phyloP scores from a whole-genome alignment of 2,797 vertebrate species.

The Chaetophractus vellerosus region DNA sequence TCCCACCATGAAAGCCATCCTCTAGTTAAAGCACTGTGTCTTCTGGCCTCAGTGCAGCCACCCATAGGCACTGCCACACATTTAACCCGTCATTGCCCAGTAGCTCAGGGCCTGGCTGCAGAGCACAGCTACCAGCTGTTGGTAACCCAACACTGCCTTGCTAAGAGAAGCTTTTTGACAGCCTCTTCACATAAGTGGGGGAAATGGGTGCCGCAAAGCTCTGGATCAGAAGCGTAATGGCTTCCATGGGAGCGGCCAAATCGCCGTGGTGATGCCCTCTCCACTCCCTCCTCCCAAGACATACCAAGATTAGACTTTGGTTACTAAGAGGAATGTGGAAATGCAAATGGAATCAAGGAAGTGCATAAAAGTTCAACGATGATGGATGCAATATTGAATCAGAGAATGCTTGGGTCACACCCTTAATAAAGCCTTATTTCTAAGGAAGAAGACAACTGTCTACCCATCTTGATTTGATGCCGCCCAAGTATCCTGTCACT shows the following conservation, averaged over 20 bases:
- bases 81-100: slow-evolving; percentile 67
- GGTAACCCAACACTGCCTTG: slow-evolving; percentile 76
- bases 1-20: slow-evolving; percentile 70
- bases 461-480: background rate
- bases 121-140: slow-evolving; percentile 75
- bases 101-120: slow-evolving; percentile 32
- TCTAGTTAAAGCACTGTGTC: slow-evolving; percentile 72
- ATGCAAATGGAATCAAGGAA: background rate
- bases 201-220: slow-evolving; percentile 73
- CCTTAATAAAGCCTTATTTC: background rate
- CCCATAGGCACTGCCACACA: background rate
- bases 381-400: background rate
- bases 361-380: background rate
- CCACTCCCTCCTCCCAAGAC: background rate
- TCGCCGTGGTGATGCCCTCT: background rate
- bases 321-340: slow-evolving; percentile 34
- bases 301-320: background rate
- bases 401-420: background rate
- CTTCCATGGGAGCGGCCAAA: slow-evolving; percentile 45
- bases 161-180: slow-evolving; percentile 80
- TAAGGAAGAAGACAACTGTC: background rate
- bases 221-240: background rate
- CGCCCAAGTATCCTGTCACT: background rate
- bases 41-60: background rate
- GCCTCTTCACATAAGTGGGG: slow-evolving; percentile 84